Evolutionary conservation across 2,797 vertebrate species (phyloP).

Genomic region (Iguana delicatissima): DNA sequence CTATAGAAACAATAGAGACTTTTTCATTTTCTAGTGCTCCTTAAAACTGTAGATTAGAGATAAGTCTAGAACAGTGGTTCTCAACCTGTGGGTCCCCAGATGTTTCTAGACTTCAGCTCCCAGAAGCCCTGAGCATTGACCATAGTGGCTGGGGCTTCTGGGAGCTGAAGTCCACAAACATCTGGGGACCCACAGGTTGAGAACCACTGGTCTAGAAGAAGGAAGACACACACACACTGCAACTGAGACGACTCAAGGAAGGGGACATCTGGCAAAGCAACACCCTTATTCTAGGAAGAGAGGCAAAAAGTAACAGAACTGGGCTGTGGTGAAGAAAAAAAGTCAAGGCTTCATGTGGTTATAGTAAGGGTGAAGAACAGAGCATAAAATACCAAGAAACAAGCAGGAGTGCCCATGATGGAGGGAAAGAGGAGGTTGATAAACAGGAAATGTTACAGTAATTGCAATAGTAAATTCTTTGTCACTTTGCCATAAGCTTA

Average conservation of each 20-base stretch:
- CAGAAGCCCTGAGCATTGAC: too few relatives aligned
- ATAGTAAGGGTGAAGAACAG: background rate
- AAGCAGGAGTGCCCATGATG: background rate
- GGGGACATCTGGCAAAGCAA: background rate
- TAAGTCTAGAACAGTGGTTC: background rate
- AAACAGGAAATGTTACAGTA: background rate
- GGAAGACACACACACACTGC: background rate
- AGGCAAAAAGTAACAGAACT: background rate
- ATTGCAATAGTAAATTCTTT: background rate
- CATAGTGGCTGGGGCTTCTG: too few relatives aligned
- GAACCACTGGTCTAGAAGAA: background rate
- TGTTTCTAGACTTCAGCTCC: too few relatives aligned
- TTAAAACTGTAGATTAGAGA: background rate
- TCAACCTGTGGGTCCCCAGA: too few relatives aligned
- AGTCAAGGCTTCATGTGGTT: background rate
- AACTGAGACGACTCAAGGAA: too few relatives aligned
- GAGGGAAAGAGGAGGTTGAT: background rate
- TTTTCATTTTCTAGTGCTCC: background rate
- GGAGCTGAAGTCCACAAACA: too few relatives aligned
- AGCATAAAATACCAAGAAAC: conserved; percentile 2
- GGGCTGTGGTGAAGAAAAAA: background rate
- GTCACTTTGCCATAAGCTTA: background rate
- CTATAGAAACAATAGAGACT: background rate
- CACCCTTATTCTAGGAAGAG: background rate
- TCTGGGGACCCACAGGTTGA: too few relatives aligned